These are phyloP conservation scores for Phylloscopus whistleri DNA, from an alignment of 2,113 vertebrate species.

Conservation along the genomic window DNA sequence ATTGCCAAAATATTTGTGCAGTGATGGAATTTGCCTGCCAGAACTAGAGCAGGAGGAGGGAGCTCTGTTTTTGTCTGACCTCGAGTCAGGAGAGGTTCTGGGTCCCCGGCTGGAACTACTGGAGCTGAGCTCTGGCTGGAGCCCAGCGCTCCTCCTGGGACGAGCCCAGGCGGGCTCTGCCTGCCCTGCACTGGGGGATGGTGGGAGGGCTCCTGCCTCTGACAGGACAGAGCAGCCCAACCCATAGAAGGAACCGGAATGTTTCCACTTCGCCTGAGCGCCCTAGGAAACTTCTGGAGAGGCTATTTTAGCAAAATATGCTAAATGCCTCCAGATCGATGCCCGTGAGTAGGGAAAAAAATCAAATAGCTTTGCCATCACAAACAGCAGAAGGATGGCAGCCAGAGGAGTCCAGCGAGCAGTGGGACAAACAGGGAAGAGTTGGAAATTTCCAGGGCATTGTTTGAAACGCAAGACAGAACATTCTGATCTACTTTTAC, in stretches of 20 bases:
- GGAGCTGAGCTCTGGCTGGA: slow-evolving; percentile 22
- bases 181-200: background rate
- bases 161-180: background rate
- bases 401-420: background rate
- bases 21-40: slow-evolving; percentile 66
- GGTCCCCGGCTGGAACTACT: background rate
- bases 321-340: slow-evolving; percentile 56
- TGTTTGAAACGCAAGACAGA: slow-evolving; percentile 43
- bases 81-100: slow-evolving; percentile 15
- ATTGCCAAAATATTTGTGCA: slow-evolving; percentile 62
- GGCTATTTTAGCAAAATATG: slow-evolving; percentile 7
- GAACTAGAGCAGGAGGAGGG: slow-evolving; percentile 54
- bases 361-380: slow-evolving; percentile 8
- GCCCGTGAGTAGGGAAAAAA: slow-evolving; percentile 33
- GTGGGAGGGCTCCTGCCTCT: background rate
- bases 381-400: slow-evolving; percentile 44
- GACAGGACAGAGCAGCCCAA: background rate
- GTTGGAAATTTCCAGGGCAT: slow-evolving; percentile 51
- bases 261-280: slow-evolving; percentile 13
- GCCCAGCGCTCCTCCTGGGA: background rate
- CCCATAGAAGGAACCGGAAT: background rate
- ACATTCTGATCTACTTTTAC: slow-evolving; percentile 60
- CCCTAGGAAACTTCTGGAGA: slow-evolving; percentile 29
- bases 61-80: slow-evolving; percentile 45
- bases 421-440: slow-evolving; percentile 44